Evolutionary conservation across 2,888 invertebrate species (phyloP).

Genomic region (Oligia latruncula): DNA sequence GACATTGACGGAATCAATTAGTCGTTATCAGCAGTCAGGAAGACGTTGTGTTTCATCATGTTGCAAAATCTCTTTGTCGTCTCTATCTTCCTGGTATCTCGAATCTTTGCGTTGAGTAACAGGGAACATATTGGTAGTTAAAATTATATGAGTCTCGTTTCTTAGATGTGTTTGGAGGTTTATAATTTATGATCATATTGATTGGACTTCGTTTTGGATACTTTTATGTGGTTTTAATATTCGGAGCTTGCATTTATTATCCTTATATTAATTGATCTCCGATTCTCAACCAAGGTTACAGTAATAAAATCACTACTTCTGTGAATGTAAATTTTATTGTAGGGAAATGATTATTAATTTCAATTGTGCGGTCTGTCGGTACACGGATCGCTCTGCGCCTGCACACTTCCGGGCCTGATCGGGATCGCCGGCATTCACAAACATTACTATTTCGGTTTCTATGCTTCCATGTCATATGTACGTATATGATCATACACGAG

Average conservation of each 20-base stretch:
- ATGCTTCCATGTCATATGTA: conserved; percentile 48
- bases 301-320: conserved; percentile 3
- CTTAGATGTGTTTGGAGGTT: conserved; percentile 18
- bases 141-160: conserved; percentile 12
- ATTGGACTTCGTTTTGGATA: conserved; percentile 6
- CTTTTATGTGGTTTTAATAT: conserved; percentile 47
- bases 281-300: not conserved
- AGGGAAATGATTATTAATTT: not conserved
- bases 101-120: not conserved
- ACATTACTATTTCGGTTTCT: conserved; percentile 63
- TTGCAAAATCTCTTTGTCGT: not conserved
- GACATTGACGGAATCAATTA: not conserved
- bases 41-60: not conserved
- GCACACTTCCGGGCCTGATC: conserved; percentile 60
- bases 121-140: not conserved
- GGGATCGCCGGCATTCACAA: conserved; percentile 59
- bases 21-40: not conserved
- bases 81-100: not conserved
- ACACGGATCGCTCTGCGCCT: conserved; percentile 44
- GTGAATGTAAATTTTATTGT: not conserved
- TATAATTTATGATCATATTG: conserved; percentile 29
- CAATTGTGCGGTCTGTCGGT: conserved; percentile 53
- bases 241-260: not conserved
- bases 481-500: conserved; percentile 28
- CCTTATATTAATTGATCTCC: conserved; percentile 1